These are phyloP conservation scores for Anthopleura sola DNA, from an alignment of 64 coral and sea anemone species.

Conservation along the genomic window DNA sequence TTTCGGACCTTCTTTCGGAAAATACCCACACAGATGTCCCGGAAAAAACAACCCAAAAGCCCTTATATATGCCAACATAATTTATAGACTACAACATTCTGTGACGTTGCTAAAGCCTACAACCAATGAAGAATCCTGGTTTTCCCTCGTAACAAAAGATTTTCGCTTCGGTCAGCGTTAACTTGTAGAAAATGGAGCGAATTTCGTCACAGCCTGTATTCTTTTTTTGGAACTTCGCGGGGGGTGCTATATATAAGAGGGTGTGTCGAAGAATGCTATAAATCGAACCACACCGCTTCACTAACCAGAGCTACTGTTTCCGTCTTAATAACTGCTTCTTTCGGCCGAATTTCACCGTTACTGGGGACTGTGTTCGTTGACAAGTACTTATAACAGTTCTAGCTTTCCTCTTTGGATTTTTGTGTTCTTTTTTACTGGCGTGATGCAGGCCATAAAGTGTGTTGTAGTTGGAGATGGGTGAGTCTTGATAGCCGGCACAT, in stretches of 20 bases:
- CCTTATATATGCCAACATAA: background rate
- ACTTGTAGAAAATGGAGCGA: background rate
- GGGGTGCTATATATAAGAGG: conserved; percentile 66
- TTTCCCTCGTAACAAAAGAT: background rate
- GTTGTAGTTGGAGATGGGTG: conserved; percentile 95
- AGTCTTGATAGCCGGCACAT: conserved; percentile 35
- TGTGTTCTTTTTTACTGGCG: conserved; percentile 39
- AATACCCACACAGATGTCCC: background rate
- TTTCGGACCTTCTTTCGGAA: no score
- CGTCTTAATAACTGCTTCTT: conserved; percentile 9
- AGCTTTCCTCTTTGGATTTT: background rate
- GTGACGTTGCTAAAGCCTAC: background rate
- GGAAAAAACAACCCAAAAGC: background rate
- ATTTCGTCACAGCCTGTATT: conserved; percentile 25
- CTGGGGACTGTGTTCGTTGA: background rate
- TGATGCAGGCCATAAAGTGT: conserved; percentile 94
- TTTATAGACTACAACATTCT: background rate
- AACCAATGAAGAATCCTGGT: background rate
- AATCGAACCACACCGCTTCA: conserved; percentile 1
- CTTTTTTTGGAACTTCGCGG: conserved; percentile 71
- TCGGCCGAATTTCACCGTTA: background rate
- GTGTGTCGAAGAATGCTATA: conserved; percentile 59
- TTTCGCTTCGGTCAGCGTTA: conserved; percentile 4
- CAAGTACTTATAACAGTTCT: background rate
- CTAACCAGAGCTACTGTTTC: background rate